Evolutionary conservation across 2,888 invertebrate species (phyloP).

Genomic region (Dicyrtoma fusca): DNA sequence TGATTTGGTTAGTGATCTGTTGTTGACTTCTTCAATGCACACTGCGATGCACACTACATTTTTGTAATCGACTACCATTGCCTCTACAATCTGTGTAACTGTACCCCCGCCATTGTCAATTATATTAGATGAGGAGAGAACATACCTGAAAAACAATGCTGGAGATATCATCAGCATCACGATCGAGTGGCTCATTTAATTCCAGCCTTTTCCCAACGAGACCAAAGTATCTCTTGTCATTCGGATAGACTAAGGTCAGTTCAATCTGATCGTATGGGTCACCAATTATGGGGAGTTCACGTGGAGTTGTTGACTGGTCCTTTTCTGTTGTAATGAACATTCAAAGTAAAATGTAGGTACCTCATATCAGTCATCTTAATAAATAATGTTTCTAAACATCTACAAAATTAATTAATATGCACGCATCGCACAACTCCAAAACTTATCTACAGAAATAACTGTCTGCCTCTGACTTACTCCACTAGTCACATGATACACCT

Average conservation of each 20-base stretch:
- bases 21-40: too few species aligned
- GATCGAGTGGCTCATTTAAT: constrained; percentile 77
- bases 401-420: too few species aligned
- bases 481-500: not conserved
- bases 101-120: too few species aligned
- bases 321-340: too few species aligned
- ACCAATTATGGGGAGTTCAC: constrained; percentile 80
- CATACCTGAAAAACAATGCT: constrained; percentile 86
- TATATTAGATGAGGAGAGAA: not conserved
- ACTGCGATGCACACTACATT: too few species aligned
- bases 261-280: constrained; percentile 78
- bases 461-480: too few species aligned
- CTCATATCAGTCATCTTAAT: too few species aligned
- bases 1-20: too few species aligned
- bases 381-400: too few species aligned
- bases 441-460: not conserved
- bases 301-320: constrained; percentile 79
- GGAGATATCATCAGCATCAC: constrained; percentile 82
- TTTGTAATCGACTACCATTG: too few species aligned
- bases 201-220: constrained; percentile 81
- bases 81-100: too few species aligned
- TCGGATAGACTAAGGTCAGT: constrained; percentile 77
- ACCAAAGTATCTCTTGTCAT: constrained; percentile 76
- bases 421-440: not conserved
- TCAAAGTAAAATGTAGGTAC: too few species aligned